Base-by-base conservation (phyloP, 2,888 invertebrate species). In the Euplexia lucipara region DNA sequence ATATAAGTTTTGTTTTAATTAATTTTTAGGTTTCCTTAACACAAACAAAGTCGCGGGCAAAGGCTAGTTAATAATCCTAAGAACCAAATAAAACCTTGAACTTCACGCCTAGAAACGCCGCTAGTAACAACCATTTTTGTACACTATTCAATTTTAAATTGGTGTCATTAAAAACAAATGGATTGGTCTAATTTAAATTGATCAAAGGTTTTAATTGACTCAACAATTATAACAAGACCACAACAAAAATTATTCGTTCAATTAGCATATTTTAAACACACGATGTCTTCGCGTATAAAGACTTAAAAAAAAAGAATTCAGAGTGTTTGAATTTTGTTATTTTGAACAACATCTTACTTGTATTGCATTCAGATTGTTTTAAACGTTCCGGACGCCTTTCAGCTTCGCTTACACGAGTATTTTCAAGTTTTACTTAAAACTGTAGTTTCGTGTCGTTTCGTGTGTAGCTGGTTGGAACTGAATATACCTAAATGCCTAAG, bases 111-210 rank as follows among this genome's bases (percentile, higher is more conserved):
- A 37, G 12, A 44, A 48, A 44, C 8, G 4, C 26, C 9, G 3
- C 2, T 16, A 20, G 32, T 14, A 42, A 37, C 34, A 41, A 9
- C 0, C 9, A 22, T 18, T 44, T 35, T 45, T 2, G 4, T 26
- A 32, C 1, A n/a, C 8, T 10, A 14, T 18, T 26, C 6, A 0
- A 18, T 37, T 56, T 67, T 32, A 26, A 39, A 45, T 58, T 47
- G n/a, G 2, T 20, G 37, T 41, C 37, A 16, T 26, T 39, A n/a
- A 39, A 20, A 68, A 39, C 18, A 22, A 51, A 70, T 30, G n/a
- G 14, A 9, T 34, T 41, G 35, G 0, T 42, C 41, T 42, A 37
- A 5, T 61, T 57, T 47, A n/a, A 56, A 56, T 45, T 45, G n/a
- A 18, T 18, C n/a, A 14, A 42, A 32, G 44, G 44, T 45, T 64